Evolutionary conservation across 2,888 invertebrate genomes (phyloP), one percentile per base, ranked within the genome.

Genomic region (Tetragonula carbonaria): DNA sequence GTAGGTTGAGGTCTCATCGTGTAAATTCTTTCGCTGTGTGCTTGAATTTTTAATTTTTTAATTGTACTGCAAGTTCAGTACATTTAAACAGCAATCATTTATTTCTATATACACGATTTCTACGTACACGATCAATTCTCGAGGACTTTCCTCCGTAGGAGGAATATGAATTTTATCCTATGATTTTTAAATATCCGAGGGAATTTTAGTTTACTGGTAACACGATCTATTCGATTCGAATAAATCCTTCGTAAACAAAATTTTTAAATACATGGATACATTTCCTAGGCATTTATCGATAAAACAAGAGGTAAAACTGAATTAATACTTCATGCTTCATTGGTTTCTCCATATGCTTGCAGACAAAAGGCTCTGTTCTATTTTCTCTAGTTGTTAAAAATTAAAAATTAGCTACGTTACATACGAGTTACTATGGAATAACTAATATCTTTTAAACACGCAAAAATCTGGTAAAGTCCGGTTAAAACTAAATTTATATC

Each of bases 301-400:
- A 51, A 65, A 73, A 71, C 73, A 73, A n/a, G 51, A 57, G 53
- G 33, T 21, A 81, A 78, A 84, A 67, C 71, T 80, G 38, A 59
- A 86, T 67, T 74, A 70, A 72, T 59, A 75, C 79, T 74, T 73
- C 87, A 6, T 90, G 93, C 88, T 87, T 90, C 80, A 90, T 90
- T 87, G 91, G 92, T 90, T 85, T 92, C 91, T 94, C 93, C 94
- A 93, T 91, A 93, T 94, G 94, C 86, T 93, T 93, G 93, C 93
- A 93, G 93, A 92, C 92, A 91, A 90, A 78, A 92, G 92, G 91
- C 93, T 92, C 92, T 93, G 92, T 91, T 59, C 87, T 88, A 83
- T 79, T 85, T 86, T 88, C 84, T 90, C 80, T 88, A 87, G 80
- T 79, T 86, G 67, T 68, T 23, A 23, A 23, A 23, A 23, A 50